Evolutionary conservation across 2,888 invertebrate species (phyloP).

Genomic region (Ormyrus nitidulus): DNA sequence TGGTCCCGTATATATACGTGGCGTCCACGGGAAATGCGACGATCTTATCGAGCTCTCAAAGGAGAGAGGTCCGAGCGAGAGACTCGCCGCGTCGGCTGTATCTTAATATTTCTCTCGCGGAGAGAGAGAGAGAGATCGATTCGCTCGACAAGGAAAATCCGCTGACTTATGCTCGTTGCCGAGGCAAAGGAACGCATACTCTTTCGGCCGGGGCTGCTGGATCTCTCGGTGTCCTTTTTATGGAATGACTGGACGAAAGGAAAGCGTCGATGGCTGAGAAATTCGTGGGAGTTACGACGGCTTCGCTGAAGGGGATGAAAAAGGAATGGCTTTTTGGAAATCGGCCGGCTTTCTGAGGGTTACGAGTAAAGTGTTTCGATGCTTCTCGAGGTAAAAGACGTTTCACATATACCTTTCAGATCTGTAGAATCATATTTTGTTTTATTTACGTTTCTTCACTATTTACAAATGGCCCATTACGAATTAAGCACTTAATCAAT

Average conservation of each 20-base stretch:
- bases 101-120: constrained; percentile 63
- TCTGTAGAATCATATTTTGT: too few relatives aligned
- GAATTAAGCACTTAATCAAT: too few relatives aligned
- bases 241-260: not conserved
- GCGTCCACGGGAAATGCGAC: constrained; percentile 74
- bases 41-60: constrained; percentile 71
- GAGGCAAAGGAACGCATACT: not conserved
- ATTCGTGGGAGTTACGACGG: not conserved
- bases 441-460: too few relatives aligned
- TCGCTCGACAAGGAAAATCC: constrained; percentile 30
- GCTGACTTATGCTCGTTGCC: constrained; percentile 33
- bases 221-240: constrained; percentile 24
- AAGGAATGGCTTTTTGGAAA: not conserved
- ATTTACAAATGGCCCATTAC: too few relatives aligned
- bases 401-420: too few relatives aligned
- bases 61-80: constrained; percentile 54
- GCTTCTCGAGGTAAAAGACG: too few relatives aligned
- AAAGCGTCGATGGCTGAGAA: not conserved
- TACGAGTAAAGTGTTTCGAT: too few relatives aligned
- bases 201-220: not conserved
- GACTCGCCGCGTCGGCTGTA: constrained; percentile 60
- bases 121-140: constrained; percentile 16
- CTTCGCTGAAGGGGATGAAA: not conserved
- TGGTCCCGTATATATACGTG: constrained; percentile 68
- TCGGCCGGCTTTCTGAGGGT: too few relatives aligned